phyloP scores from a whole-genome alignment of 92 coral and sea anemone species.

The Pocillopora grandis region DNA sequence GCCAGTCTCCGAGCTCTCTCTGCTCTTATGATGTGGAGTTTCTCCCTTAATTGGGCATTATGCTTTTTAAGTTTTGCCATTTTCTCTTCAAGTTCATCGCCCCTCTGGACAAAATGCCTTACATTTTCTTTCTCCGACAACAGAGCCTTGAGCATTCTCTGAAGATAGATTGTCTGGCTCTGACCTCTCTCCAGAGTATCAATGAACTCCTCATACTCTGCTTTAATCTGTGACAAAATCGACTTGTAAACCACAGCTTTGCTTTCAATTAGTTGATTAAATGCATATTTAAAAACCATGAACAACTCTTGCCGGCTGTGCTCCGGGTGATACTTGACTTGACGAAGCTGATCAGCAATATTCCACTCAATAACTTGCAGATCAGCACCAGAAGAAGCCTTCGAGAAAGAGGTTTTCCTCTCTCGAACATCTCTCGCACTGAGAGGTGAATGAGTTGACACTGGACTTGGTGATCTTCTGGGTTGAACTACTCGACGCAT shows the following conservation, averaged over 20 bases:
- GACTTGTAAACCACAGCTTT: constrained; percentile 82
- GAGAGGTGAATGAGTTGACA: constrained; percentile 27
- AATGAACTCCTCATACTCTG: constrained; percentile 83
- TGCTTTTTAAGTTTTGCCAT: constrained; percentile 55
- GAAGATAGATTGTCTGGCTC: constrained; percentile 79
- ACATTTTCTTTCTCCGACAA: constrained; percentile 82
- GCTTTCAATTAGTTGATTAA: constrained; percentile 80
- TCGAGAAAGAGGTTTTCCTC: constrained; percentile 20
- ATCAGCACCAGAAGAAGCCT: constrained; percentile 39
- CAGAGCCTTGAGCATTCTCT: constrained; percentile 80
- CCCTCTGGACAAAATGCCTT: constrained; percentile 72
- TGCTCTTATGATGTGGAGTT: constrained; percentile 49
- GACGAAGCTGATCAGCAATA: constrained; percentile 73
- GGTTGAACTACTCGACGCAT: background rate
- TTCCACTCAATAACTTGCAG: constrained; percentile 70
- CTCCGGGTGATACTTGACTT: constrained; percentile 60
- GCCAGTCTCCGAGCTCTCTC: constrained; percentile 56
- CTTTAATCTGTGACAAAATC: constrained; percentile 77
- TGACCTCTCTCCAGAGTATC: constrained; percentile 88
- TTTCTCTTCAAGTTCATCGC: constrained; percentile 85
- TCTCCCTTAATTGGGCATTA: constrained; percentile 59
- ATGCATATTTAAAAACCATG: constrained; percentile 79
- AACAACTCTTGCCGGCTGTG: constrained; percentile 70
- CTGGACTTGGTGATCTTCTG: constrained; percentile 35
- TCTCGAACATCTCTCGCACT: constrained; percentile 24